Evolutionary conservation across 2,113 vertebrate genomes (phyloP).

Genomic region (Hepsetus odoe): DNA sequence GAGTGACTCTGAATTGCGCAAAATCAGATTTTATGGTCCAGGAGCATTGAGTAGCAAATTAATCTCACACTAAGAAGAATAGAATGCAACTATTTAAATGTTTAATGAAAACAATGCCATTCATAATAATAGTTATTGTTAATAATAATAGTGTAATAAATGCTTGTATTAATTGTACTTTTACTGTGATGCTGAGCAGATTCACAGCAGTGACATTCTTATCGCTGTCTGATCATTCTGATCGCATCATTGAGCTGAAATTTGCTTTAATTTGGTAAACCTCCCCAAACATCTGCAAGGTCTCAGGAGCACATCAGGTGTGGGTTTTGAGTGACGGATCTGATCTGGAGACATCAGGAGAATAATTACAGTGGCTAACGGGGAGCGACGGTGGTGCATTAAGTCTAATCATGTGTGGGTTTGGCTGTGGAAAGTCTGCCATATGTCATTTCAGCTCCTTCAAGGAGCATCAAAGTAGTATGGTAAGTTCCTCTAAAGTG

Average conservation of each 20-base stretch:
- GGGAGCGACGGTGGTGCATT: slow-evolving; percentile 26
- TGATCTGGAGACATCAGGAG: slow-evolving; percentile 26
- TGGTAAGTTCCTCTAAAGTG: slow-evolving; percentile 15
- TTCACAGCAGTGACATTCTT: not conserved
- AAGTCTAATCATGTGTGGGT: slow-evolving; percentile 29
- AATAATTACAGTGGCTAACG: slow-evolving; percentile 33
- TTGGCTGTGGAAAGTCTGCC: slow-evolving; percentile 31
- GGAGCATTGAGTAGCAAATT: not conserved
- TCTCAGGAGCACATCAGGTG: not conserved
- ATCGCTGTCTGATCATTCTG: not conserved
- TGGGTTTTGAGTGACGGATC: slow-evolving; percentile 12
- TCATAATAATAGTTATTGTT: too few species aligned
- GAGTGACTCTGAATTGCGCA: not conserved
- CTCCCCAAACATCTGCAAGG: not conserved
- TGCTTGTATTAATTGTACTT: too few species aligned
- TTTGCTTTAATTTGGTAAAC: not conserved
- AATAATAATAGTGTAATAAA: too few species aligned
- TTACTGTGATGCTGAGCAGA: too few species aligned
- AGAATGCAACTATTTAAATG: not conserved
- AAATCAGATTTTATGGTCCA: not conserved
- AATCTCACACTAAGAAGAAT: not conserved
- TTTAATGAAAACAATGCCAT: not conserved
- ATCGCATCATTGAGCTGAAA: not conserved
- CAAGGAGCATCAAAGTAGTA: not conserved
- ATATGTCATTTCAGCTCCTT: slow-evolving; percentile 35